Base-by-base conservation (phyloP, 2,113 vertebrate species). In the Mastomys coucha region DNA sequence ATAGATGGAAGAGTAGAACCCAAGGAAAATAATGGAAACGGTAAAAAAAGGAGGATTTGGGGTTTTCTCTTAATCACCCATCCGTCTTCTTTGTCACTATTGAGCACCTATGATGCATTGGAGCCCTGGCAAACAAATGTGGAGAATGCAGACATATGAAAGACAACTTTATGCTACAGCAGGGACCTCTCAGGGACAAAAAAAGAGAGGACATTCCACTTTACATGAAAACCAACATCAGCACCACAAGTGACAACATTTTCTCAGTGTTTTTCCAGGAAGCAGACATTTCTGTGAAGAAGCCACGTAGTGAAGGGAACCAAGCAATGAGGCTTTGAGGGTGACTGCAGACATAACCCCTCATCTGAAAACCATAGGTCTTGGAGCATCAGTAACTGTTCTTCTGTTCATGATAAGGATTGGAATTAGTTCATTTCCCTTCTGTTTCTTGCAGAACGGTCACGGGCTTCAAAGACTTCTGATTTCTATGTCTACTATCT, bases 11-110 rank as follows among this genome's bases (percentile, higher is more conserved):
- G 39, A 89, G 2, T 42, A 73, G 39, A 63, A 91, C 28, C 49
- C 45, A 72, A 60, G 22, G 39, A 33, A 20, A 82, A 53, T 58
- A 87, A 51, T n/a, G 19, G 13, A 42, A 80, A 93, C 82, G 42
- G 81, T 45, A 70, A 91, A 93, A 70, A 4, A 65, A 72, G 28
- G 67, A 82, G 11, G 45, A 92, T 69, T 92, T 49, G 20, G 51
- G 33, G 86, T 36, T 95, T 91, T 73, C 53, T 93, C 63, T 75
- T 19, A 91, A 53, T 65, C 73, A 82, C 51, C 36, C 28, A 94
- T 89, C 51, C 81, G 77, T 94, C 77, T 93, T 93, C 76, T 95
- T 93, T 92, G 80, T 49, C 65, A 73, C 65, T 39, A 95, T 12
- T 88, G 82, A 95, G 63, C 28, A 76, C 19, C 24, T 58, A 39